Evolutionary conservation across 2,797 vertebrate genomes (phyloP), one percentile per base, ranked within the genome.

Genomic region (Smutsia gigantea): DNA sequence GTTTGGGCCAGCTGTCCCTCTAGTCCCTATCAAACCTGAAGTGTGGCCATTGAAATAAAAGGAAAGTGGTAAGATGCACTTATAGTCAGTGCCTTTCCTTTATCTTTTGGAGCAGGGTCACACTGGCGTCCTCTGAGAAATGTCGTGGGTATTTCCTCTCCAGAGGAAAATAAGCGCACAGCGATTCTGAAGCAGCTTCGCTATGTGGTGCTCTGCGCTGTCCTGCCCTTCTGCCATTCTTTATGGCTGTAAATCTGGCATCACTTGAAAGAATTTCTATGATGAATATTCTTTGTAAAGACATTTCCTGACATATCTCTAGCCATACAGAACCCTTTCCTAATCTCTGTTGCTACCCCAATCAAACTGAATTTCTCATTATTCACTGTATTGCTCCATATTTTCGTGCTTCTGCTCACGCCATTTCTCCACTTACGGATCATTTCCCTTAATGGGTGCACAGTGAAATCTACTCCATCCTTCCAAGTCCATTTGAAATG

Each of bases 11-110:
- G 7, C 74, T 46, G 61, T 57, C 23, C 23, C 55, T 57, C 46
- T 94, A 86, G 42, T 75, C 59, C 94, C 13, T 92, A 59, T 75
- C 53, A 95, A 96, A 34, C 18, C 39, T 78, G 17, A 19, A 74
- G 25, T 42, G n/a, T n/a, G 59, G 31, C 23, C 37, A 71, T 46
- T 86, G 49, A 87, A 66, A 86, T 59, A 79, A 83, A 94, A 21
- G 51, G 21, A 79, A 90, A 81, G 69, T 78, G 17, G 37, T 21
- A 85, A 59, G 53, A 64, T 55, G 6, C 27, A 39, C n/a, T 69
- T 57, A 57, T 5, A 37, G 15, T 46, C 72, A 57, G n/a, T 8
- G 19, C 5, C 5, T 89, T 93, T 64, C 74, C 34, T 88, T 79
- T 37, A 71, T 92, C 61, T 51, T 78, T 68, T 63, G 27, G 19